Evolutionary conservation across 2,797 vertebrate genomes (phyloP), one percentile per base, ranked within the genome.

Genomic region (Sphaeramia orbicularis): DNA sequence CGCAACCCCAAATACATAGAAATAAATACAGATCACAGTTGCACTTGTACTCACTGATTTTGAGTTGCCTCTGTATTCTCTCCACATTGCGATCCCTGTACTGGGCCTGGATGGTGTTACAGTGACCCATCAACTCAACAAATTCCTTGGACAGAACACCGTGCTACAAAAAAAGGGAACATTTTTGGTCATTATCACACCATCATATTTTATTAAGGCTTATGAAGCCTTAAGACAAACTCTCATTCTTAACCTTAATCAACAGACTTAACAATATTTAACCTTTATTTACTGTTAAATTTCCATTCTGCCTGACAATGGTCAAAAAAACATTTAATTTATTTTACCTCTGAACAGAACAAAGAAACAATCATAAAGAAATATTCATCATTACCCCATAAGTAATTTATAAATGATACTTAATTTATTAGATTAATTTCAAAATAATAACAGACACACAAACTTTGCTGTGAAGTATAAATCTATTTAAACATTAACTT

Each of bases 71-170:
- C 75, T 94, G 93, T 74, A 97, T 97, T 19, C 96, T 80, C 74
- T 96, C 96, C 76, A 97, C 94, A 13, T 97, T 97, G 37, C 94
- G 91, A 59, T 97, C 95, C 66, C 95, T 88, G 91, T 98, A 97
- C 18, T 95, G 93, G 0, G 94, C 90, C 89, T 97, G 96, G 73
- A 93, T 92, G 13, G 87, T 89, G 85, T 97, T 96, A 61, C 95
- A 97, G 74, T 92, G 62, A 36, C 94, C 94, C 91, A 97, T 96
- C 71, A 95, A 49, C 59, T 96, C 96, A 77, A 97, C 92, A 36
- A 98, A 97, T 77, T 96, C 92, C 83, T 94, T 94, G 8, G 95
- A 96, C 79, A 97, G 84, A 71, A 96, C 82, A 0, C 92, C 94
- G 1, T 97, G 96, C 96, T 97, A 69, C 12, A 55, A 36, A 54